Conservation (phyloP, 2,888 invertebrate species). For the Orthosia gracilis region DNA sequence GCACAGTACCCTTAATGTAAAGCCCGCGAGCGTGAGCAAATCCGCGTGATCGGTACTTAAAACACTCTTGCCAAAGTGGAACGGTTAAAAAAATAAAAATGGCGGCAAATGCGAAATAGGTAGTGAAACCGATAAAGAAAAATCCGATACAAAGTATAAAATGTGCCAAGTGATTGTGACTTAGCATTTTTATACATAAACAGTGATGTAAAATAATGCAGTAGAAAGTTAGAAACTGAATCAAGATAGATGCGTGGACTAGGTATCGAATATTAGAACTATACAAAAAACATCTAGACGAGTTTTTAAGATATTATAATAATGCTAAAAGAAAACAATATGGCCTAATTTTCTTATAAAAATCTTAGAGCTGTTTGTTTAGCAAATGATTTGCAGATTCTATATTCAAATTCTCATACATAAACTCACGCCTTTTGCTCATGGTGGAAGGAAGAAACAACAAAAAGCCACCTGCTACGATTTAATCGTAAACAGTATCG, state of each 20-base stretch:
- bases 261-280: not conserved
- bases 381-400: too few species aligned
- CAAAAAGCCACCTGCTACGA: too few species aligned
- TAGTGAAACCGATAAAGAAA: slow-evolving; percentile 6
- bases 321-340: not conserved
- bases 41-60: too few species aligned
- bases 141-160: not conserved
- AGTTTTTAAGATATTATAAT: not conserved
- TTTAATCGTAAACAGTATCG: too few species aligned
- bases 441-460: too few species aligned
- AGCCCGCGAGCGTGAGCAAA: too few species aligned
- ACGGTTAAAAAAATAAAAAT: not conserved
- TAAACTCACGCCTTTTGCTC: too few species aligned
- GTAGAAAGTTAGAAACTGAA: slow-evolving; percentile 9
- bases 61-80: not conserved
- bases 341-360: too few species aligned
- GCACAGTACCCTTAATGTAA: too few species aligned
- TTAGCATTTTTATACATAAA: not conserved
- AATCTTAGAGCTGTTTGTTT: too few species aligned
- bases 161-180: not conserved
- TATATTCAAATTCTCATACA: too few species aligned
- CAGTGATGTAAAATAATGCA: not conserved
- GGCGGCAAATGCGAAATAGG: slow-evolving; percentile 16
- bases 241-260: not conserved
- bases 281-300: not conserved